phyloP scores from a whole-genome alignment of 2,113 vertebrate species.

The Shinisaurus crocodilurus region DNA sequence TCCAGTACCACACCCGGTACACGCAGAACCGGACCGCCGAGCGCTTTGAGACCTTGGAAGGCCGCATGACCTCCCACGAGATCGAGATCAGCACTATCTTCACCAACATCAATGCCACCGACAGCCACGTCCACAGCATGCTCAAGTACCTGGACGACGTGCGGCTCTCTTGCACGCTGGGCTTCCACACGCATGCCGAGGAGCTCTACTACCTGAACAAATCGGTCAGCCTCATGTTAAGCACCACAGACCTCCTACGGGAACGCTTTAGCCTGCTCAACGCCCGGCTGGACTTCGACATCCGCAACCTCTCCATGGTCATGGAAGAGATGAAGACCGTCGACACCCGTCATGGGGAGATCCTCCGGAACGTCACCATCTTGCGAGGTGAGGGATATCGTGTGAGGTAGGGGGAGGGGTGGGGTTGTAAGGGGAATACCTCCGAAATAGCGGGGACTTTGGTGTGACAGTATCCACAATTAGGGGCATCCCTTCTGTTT shows the following conservation, averaged over 20 bases:
- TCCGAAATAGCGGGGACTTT: not conserved
- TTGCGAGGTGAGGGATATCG: constrained; percentile 80
- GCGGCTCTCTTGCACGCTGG: constrained; percentile 88
- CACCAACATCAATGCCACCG: constrained; percentile 92
- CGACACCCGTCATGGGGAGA: constrained; percentile 81
- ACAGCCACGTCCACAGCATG: constrained; percentile 95
- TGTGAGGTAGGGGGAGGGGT: not conserved
- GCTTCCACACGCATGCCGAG: constrained; percentile 87
- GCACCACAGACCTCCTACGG: constrained; percentile 81
- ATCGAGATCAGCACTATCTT: constrained; percentile 91
- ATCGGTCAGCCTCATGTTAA: constrained; percentile 81
- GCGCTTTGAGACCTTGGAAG: constrained; percentile 88
- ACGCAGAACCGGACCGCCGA: constrained; percentile 90
- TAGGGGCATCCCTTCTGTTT: too few relatives aligned
- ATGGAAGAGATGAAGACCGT: constrained; percentile 95
- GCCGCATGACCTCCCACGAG: constrained; percentile 87
- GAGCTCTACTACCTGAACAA: constrained; percentile 88
- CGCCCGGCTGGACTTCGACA: constrained; percentile 82
- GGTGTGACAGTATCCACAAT: not conserved
- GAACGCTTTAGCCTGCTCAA: constrained; percentile 86
- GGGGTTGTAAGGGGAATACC: not conserved
- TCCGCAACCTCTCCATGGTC: constrained; percentile 91
- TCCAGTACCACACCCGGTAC: constrained; percentile 89
- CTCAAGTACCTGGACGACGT: constrained; percentile 94
- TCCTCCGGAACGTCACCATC: constrained; percentile 88